Percentiles rank a stretch among this genome's conserved stretches.
Conservation (phyloP, 1,140 invertebrate genomes). For the Tetraneura akinire region DNA sequence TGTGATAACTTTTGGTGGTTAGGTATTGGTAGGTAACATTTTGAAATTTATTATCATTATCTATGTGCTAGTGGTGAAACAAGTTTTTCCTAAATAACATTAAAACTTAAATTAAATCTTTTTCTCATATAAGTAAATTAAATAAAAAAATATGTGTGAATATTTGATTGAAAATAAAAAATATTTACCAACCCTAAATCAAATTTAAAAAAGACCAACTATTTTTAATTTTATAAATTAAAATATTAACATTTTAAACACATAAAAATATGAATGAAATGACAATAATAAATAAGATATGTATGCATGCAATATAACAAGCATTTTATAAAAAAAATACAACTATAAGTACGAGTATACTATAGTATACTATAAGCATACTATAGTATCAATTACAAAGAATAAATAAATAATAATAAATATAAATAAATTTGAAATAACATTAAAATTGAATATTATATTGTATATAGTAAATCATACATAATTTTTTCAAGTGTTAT, state of each 20-base stretch:
- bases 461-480: not conserved
- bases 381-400: not conserved
- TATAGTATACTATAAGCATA: too few relatives aligned
- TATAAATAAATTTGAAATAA: not conserved
- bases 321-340: not conserved
- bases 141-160: slow-evolving; percentile 7
- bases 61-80: slow-evolving; percentile 14
- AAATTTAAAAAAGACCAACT: not conserved
- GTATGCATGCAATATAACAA: slow-evolving; percentile 11
- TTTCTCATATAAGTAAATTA: not conserved
- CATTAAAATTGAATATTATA: not conserved
- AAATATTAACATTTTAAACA: not conserved
- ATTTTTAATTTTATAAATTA: not conserved
- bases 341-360: too few relatives aligned
- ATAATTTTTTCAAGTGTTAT: slow-evolving; percentile 9
- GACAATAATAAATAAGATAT: slow-evolving; percentile 16
- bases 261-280: not conserved
- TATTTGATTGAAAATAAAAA: not conserved
- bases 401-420: not conserved
- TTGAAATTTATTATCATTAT: not conserved
- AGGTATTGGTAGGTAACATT: not conserved
- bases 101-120: too few relatives aligned
- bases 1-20: slow-evolving; percentile 1
- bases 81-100: not conserved
- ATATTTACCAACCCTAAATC: not conserved